Evolutionary conservation across 2,113 vertebrate species (phyloP).

Genomic region (Microcebus griseorufus): DNA sequence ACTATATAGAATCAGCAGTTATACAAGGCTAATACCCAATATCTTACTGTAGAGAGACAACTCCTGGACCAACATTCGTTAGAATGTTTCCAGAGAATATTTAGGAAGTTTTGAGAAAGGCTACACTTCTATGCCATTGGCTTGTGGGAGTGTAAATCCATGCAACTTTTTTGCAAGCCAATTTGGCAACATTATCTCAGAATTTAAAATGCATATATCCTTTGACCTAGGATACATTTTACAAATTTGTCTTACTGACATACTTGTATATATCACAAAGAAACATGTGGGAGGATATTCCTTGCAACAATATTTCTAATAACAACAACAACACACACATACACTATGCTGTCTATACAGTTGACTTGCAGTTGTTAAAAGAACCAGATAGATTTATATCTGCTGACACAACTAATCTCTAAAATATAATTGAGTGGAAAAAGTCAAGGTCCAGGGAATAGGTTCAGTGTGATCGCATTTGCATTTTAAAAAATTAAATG

Average conservation of each 20-base stretch:
- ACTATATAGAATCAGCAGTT: neutral
- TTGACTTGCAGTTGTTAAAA: neutral
- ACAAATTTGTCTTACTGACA: neutral
- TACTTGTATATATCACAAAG: neutral
- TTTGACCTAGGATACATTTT: neutral
- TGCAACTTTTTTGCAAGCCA: neutral
- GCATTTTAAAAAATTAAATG: neutral
- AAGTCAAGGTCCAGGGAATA: neutral
- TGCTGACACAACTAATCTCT: neutral
- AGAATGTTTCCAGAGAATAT: neutral
- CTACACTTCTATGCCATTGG: neutral
- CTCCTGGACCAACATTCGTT: neutral
- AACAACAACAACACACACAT: neutral
- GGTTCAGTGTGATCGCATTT: neutral
- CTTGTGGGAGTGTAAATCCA: neutral
- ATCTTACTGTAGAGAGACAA: neutral
- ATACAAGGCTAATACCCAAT: neutral
- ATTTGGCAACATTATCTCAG: constrained; percentile 19
- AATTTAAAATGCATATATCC: neutral
- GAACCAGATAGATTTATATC: neutral
- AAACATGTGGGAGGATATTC: neutral
- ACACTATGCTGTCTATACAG: neutral
- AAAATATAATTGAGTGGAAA: neutral
- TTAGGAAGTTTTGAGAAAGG: neutral
- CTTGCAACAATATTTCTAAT: neutral